Percentiles rank a stretch among this genome's conserved stretches.
Evolutionary conservation across 2,797 vertebrate genomes (phyloP).

Genomic region (Trichosurus vulpecula): DNA sequence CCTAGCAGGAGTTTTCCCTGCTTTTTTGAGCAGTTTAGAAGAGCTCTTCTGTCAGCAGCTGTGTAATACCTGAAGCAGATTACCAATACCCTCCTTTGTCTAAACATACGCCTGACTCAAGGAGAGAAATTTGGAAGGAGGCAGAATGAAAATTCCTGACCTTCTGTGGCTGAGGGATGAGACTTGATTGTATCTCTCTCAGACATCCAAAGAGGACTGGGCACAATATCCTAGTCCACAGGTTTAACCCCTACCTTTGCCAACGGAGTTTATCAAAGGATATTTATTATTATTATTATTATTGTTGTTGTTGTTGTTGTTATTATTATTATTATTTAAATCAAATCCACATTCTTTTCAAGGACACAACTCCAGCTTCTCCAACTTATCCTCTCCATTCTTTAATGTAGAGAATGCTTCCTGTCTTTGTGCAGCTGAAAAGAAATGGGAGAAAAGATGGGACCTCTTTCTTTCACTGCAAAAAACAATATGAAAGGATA

Average conservation of each 20-base stretch:
- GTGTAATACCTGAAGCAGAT: not conserved
- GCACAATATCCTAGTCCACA: not conserved
- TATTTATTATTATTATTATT: constrained; percentile 33
- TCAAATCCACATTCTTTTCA: not conserved
- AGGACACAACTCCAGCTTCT: not conserved
- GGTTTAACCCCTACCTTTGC: not conserved
- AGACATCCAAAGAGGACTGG: not conserved
- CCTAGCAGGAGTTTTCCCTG: not conserved
- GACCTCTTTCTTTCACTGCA: constrained; percentile 47
- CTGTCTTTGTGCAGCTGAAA: constrained; percentile 30
- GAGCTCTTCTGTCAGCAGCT: not conserved
- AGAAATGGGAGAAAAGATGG: constrained; percentile 42
- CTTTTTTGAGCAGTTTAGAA: constrained; percentile 20
- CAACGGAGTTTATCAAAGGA: constrained; percentile 38
- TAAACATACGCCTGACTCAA: not conserved
- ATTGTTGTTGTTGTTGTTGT: too few species aligned
- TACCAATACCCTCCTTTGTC: not conserved
- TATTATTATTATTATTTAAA: constrained; percentile 27
- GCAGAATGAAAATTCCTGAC: not conserved
- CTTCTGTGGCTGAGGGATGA: not conserved
- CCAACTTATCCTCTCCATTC: constrained; percentile 10
- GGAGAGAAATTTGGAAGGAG: not conserved
- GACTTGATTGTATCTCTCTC: not conserved
- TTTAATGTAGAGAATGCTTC: constrained; percentile 38
- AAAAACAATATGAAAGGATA: constrained; percentile 66